Evolutionary conservation across 2,888 invertebrate genomes (phyloP), one percentile per base, ranked within the genome.

Genomic region (Dryococelus australis): DNA sequence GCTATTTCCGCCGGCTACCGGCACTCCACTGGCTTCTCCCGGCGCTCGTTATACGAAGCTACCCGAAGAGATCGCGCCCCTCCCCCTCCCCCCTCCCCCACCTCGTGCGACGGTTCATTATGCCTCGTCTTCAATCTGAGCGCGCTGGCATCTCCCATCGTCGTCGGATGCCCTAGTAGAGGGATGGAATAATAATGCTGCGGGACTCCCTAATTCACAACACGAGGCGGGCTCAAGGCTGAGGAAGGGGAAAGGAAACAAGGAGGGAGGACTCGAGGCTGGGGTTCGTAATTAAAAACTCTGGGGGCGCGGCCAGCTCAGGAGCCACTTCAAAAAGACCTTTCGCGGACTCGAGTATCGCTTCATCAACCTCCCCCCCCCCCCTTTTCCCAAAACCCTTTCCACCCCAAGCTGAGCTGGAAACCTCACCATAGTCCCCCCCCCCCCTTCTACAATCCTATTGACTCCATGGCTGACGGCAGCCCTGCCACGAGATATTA

Each of bases 281-380:
- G 65, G 65, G 65, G 0, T n/a, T 9, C 65, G 65, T 65, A 65
- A 65, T 65, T 65, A 65, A 65, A 65, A 65, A n/a, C n/a, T 65
- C 24, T 3, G n/a, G 65, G 24, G 65, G 65, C n/a, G n/a, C 65
- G 65, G 65, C 65, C n/a, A 65, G 65, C 20, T n/a, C 13, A 65
- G 65, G 65, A 65, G 65, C 65, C 65, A 65, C 65, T 65, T 65
- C 24, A 65, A 65, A 65, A 65, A 65, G 65, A 65, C 65, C 20
- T 65, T 65, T 20, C 65, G 65, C 65, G 24, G 65, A 65, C 65
- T 65, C 65, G 20, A 65, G 65, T 65, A 65, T 65, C 65, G 65
- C 65, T 65, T 65, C 65, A 65, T 65, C 65, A 65, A 65, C 1
- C 24, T 24, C n/a, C 65, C 20, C 65, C 51, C 13, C 51, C 65